Evolutionary conservation across 2,113 vertebrate genomes (phyloP).

Genomic region (Macquaria ambigua): DNA sequence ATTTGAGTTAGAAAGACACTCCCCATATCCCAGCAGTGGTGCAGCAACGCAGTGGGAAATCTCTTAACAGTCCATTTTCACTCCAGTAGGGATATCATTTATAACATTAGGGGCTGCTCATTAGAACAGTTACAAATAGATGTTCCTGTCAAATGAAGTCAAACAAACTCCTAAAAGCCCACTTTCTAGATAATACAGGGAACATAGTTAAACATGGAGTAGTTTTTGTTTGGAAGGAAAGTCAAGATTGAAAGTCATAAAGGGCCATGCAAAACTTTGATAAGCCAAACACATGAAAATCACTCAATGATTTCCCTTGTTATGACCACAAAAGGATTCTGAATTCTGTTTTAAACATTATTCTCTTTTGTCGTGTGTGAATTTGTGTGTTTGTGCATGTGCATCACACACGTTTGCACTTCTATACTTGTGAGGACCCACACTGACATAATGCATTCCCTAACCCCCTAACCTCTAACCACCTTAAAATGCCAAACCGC

Average conservation of each 20-base stretch:
- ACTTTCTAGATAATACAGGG: background rate
- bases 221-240: background rate
- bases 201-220: background rate
- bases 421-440: background rate
- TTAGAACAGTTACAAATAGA: constrained; percentile 55
- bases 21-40: constrained; percentile 21
- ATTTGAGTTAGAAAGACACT: constrained; percentile 46
- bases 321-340: background rate
- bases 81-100: constrained; percentile 54
- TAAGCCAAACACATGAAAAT: background rate
- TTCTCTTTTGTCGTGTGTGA: background rate
- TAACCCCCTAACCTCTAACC: background rate
- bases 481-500: background rate
- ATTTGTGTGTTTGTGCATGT: background rate
- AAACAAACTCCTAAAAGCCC: constrained; percentile 26
- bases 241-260: background rate
- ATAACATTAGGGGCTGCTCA: constrained; percentile 47
- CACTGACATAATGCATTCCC: background rate
- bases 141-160: constrained; percentile 26
- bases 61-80: constrained; percentile 54
- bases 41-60: constrained; percentile 53
- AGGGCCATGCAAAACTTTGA: background rate
- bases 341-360: background rate
- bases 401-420: background rate
- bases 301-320: background rate